A percentile compares a stretch with the other conserved stretches of the same genome.
Evolutionary conservation across 2,113 vertebrate species (phyloP).

Genomic region (Cephalopholis sonnerati): DNA sequence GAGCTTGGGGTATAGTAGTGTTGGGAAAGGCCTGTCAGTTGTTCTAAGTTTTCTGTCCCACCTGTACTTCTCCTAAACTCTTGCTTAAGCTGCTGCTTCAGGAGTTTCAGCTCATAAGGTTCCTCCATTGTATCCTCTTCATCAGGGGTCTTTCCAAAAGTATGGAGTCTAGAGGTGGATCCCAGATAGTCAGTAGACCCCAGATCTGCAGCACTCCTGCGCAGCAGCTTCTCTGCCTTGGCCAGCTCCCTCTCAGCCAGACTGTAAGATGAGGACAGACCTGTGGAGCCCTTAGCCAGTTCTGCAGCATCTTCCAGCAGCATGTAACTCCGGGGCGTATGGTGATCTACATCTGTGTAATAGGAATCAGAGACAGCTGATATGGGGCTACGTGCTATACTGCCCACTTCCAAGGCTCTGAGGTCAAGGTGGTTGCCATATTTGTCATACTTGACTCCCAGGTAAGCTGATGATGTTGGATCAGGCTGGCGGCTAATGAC

Average conservation of each 20-base stretch:
- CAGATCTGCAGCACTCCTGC: conserved; percentile 89
- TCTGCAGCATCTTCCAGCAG: conserved; percentile 96
- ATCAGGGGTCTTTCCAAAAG: conserved; percentile 94
- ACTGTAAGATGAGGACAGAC: conserved; percentile 91
- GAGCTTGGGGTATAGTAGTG: conserved; percentile 92
- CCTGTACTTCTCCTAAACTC: conserved; percentile 96
- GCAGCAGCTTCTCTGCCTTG: conserved; percentile 94
- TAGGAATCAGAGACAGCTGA: conserved; percentile 96
- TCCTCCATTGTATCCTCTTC: conserved; percentile 99
- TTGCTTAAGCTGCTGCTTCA: conserved; percentile 98
- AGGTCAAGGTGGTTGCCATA: conserved; percentile 95
- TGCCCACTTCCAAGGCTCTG: conserved; percentile 91
- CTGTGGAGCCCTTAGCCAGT: conserved; percentile 90
- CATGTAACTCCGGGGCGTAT: conserved; percentile 92
- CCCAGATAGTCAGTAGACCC: conserved; percentile 92
- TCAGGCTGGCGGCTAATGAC: conserved; percentile 94
- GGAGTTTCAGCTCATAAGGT: conserved; percentile 96
- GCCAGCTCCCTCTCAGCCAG: conserved; percentile 95
- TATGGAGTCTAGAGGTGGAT: conserved; percentile 91
- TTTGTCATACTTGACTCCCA: conserved; percentile 95
- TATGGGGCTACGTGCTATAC: conserved; percentile 93
- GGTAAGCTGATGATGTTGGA: conserved; percentile 89
- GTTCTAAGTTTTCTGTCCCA: conserved; percentile 93
- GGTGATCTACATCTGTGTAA: conserved; percentile 95
- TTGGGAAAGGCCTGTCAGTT: conserved; percentile 92